phyloP scores from a whole-genome alignment of 2,888 invertebrate species.

The Imbricaverruca yamaguchii region DNA sequence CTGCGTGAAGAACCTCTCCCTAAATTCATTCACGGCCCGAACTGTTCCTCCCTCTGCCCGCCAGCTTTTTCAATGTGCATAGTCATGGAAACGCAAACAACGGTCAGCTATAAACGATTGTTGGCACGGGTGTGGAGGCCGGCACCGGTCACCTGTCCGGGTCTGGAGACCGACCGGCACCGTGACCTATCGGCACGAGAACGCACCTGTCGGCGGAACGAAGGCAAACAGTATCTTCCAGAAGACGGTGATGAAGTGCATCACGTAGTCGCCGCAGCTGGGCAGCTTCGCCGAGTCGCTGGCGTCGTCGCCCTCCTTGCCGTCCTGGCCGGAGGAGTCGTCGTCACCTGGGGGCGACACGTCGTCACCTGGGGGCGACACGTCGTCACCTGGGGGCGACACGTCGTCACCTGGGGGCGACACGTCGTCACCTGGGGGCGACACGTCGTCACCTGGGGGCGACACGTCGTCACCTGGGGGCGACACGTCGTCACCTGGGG shows the following conservation, averaged over 20 bases:
- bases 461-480: neutral
- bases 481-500: neutral
- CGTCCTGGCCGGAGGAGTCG: slow-evolving; percentile 44
- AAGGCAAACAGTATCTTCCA: slow-evolving; percentile 98
- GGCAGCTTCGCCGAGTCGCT: slow-evolving; percentile 54
- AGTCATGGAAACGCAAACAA: no score
- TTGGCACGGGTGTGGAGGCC: no score
- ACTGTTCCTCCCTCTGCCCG: no score
- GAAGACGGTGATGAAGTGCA: slow-evolving; percentile 92
- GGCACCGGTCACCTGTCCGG: no score
- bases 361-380: neutral
- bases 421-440: neutral
- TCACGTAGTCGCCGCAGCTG: slow-evolving; percentile 82
- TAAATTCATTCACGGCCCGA: no score
- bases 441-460: neutral
- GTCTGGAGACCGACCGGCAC: no score
- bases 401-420: neutral
- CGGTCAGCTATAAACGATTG: no score
- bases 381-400: neutral
- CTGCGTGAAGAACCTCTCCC: no score
- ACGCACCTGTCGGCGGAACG: slow-evolving; percentile 90
- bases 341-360: neutral
- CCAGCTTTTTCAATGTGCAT: no score
- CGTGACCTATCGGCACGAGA: no score
- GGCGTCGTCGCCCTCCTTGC: slow-evolving; percentile 37